Evolutionary conservation across 2,888 invertebrate genomes (phyloP).

Genomic region (Coronaproctus castanopsis): DNA sequence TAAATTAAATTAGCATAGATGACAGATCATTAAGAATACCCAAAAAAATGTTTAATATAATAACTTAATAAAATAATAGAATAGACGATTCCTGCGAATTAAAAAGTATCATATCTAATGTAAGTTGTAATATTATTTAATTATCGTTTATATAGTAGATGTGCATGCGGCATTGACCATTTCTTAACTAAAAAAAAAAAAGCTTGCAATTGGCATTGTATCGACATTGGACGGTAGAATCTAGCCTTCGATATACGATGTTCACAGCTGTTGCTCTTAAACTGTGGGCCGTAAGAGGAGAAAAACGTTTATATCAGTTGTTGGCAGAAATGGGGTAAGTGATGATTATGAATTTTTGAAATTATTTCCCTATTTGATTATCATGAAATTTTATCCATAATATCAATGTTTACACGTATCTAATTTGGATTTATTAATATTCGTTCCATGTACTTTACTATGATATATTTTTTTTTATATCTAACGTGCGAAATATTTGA

Average conservation of each 20-base stretch:
- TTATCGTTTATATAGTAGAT: not conserved
- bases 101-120: not conserved
- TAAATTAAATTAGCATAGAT: no score
- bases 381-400: no score
- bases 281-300: constrained; percentile 70
- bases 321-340: constrained; percentile 76
- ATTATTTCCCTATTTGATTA: no score
- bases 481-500: no score
- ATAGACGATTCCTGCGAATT: not conserved
- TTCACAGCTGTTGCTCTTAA: constrained; percentile 57
- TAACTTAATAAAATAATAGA: not conserved
- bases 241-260: constrained; percentile 61
- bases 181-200: not conserved
- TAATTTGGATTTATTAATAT: no score
- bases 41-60: not conserved
- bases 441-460: no score
- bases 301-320: constrained; percentile 57
- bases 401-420: no score
- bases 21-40: no score
- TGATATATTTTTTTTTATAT: no score
- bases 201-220: constrained; percentile 44
- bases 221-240: constrained; percentile 77
- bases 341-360: no score
- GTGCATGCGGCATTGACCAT: no score
- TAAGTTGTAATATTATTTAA: not conserved